phyloP scores from a whole-genome alignment of 2,888 invertebrate species.

The Spodoptera littoralis region DNA sequence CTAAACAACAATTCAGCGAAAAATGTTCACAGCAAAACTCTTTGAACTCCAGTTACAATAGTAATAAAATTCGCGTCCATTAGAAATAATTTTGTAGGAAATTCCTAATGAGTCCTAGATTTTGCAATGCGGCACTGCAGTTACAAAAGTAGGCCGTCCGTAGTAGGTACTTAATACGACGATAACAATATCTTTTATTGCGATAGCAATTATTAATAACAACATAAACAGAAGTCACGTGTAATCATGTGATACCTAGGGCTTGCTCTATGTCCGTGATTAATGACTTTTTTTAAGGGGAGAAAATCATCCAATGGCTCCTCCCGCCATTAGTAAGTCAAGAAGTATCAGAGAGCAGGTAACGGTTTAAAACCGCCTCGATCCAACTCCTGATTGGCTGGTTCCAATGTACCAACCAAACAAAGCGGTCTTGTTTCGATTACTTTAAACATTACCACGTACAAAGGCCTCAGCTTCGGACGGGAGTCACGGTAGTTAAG shows the following conservation, averaged over 20 bases:
- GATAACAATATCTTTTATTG: constrained; percentile 37
- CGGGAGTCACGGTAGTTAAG: too few species aligned
- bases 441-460: too few species aligned
- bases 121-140: constrained; percentile 41
- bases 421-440: too few species aligned
- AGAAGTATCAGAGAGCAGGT: too few species aligned
- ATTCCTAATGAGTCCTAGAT: constrained; percentile 36
- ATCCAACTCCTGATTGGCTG: too few species aligned
- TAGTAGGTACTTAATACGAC: constrained; percentile 14
- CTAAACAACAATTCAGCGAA: too few species aligned
- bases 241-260: constrained; percentile 12
- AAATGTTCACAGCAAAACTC: constrained; percentile 1
- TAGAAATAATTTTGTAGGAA: constrained; percentile 14
- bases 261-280: constrained; percentile 5
- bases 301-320: too few species aligned
- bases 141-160: constrained; percentile 29
- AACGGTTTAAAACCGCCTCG: too few species aligned
- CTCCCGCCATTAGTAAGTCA: too few species aligned
- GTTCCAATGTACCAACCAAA: too few species aligned
- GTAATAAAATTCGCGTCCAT: constrained; percentile 8
- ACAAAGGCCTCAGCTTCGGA: too few species aligned
- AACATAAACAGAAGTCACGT: constrained; percentile 5
- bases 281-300: too few species aligned
- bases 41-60: constrained; percentile 6
- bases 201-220: constrained; percentile 14